Base-by-base conservation (phyloP, 2,888 invertebrate genomes). In the Spisula subtruncata region DNA sequence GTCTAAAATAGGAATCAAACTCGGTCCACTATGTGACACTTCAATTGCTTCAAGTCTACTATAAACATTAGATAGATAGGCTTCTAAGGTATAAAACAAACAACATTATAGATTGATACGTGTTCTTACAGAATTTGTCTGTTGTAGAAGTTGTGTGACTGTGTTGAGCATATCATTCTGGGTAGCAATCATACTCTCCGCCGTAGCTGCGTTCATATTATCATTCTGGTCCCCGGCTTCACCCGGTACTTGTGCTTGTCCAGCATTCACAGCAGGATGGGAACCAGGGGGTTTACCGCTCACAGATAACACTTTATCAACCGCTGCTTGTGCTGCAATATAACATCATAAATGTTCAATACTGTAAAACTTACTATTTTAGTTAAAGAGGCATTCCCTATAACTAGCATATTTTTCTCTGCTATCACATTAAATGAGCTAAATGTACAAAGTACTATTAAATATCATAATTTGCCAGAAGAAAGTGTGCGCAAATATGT, bases 91-190 rank as follows among this genome's bases (percentile, higher is more conserved):
- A 41, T 41, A 41, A 41, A 5, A 41, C 41, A 41, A 41, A 41
- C 41, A 41, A 41, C 41, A 41, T 35, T 41, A n/a, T 20, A 51
- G 29, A 54, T 29, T 51, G 12, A 48, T 54, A 29, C 20, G 32
- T 10, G 14, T 32, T 75, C 83, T 66, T 92, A 96, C 96, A 93
- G 95, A 94, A 87, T 96, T 96, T 18, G 96, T 95, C 89, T 96
- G 96, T 85, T 96, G 96, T 46, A 96, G 92, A 20, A 96, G 92
- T 87, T 96, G 95, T 25, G 96, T 96, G 46, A 96, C 96, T 14
- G 96, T 96, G 88, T 96, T 96, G 85, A 96, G 90, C 94, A 96
- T 96, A 66, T 96, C 96, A 87, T 94, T 96, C 93, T 96, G 96
- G 85, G 95, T 94, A 12, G 95, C 94, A 54, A 94, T 90, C 86